phyloP scores from a whole-genome alignment of 2,888 invertebrate species.

The Andrena haemorrhoa region DNA sequence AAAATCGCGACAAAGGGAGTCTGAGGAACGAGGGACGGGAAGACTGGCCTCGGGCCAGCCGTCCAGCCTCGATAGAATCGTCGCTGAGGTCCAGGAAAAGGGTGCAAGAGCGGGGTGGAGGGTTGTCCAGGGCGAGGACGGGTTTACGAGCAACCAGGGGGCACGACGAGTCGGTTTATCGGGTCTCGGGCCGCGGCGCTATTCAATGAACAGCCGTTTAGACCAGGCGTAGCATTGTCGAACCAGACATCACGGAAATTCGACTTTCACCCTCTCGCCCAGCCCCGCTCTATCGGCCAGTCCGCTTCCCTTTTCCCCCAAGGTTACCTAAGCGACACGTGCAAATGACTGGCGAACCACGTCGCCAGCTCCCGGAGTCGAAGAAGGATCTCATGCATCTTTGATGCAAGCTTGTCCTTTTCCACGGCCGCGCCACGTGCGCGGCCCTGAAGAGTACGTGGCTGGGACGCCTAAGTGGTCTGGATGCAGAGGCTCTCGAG shows the following conservation, averaged over 20 bases:
- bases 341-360: conserved; percentile 37
- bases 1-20: conserved; percentile 41
- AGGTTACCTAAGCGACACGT: conserved; percentile 38
- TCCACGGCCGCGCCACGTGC: conserved; percentile 5
- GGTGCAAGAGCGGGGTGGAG: conserved; percentile 19
- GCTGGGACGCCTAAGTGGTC: conserved; percentile 49
- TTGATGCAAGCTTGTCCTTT: conserved; percentile 58
- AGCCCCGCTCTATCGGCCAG: not conserved
- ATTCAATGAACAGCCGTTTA: conserved; percentile 78
- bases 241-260: conserved; percentile 76
- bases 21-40: conserved; percentile 5
- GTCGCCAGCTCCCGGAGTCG: conserved; percentile 45
- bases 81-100: conserved; percentile 17
- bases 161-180: conserved; percentile 78
- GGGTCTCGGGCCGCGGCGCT: conserved; percentile 71
- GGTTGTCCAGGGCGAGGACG: conserved; percentile 24
- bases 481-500: conserved; percentile 36
- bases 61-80: not conserved
- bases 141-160: conserved; percentile 76
- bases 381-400: conserved; percentile 66
- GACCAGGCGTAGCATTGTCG: conserved; percentile 76
- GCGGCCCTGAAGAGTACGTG: conserved; percentile 48
- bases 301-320: not conserved
- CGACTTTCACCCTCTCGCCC: conserved; percentile 36
- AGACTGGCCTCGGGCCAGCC: conserved; percentile 43